phyloP scores from a whole-genome alignment of 2,888 invertebrate species.

The Heliconius charithonia region DNA sequence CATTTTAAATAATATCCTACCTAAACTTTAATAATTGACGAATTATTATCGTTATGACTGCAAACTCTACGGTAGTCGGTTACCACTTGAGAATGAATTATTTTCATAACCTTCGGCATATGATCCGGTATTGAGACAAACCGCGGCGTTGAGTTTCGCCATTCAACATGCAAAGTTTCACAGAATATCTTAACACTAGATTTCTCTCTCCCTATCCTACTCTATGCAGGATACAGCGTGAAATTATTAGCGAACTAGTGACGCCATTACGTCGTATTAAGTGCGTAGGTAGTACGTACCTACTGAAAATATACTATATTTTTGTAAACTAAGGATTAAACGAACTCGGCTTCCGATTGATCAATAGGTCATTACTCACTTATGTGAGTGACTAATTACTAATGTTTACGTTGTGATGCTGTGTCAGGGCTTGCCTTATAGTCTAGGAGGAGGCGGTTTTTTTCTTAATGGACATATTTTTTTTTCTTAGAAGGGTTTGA shows the following conservation, averaged over 20 bases:
- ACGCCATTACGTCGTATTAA: not conserved
- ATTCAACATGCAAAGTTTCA: not conserved
- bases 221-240: not conserved
- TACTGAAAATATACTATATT: not conserved
- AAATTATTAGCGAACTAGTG: not conserved
- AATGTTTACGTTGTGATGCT: conserved; percentile 36
- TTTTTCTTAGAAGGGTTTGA: not conserved
- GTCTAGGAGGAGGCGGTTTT: conserved; percentile 23
- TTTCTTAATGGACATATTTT: not conserved
- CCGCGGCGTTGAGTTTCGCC: not conserved
- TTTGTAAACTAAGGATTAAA: not conserved
- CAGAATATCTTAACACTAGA: not conserved
- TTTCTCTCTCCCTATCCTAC: not conserved
- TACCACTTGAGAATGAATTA: no score
- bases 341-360: conserved; percentile 30
- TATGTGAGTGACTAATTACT: conserved; percentile 47
- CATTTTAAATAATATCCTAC: no score
- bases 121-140: not conserved
- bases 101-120: no score
- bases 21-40: no score
- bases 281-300: not conserved
- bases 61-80: no score
- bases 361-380: conserved; percentile 48
- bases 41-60: no score
- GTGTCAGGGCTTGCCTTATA: conserved; percentile 38